Evolutionary conservation across 2,113 vertebrate genomes (phyloP), one percentile per base, ranked within the genome.

Genomic region (Callipepla californica): DNA sequence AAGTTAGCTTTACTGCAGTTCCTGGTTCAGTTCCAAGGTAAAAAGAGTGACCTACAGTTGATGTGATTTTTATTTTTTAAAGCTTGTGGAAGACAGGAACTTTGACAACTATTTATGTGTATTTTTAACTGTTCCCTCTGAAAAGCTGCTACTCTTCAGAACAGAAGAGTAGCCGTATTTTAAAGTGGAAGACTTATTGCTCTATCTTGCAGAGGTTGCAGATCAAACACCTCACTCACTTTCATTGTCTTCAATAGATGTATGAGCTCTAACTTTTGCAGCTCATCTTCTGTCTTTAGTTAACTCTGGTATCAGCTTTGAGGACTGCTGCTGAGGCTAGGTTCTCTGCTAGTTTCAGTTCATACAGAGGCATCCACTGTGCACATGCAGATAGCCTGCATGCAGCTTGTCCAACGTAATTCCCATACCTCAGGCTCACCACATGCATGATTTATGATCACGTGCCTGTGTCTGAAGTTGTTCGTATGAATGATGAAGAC

Each of bases 1-100:
- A 85, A 89, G 62, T 62, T 70, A 83, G 23, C 50, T 92, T 90
- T 89, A 66, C 68, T 89, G 85, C 70, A 80, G 26, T 75, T 57
- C 51, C n/a, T n/a, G n/a, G n/a, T n/a, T n/a, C n/a, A n/a, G 40
- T 93, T 94, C 72, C 77, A 72, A 72, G 57, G 32, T 74, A 59
- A 75, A 73, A 26, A 91, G 18, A 36, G 20, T 57, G 44, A 78
- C 76, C 68, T 94, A 67, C 51, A 57, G 77, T 87, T 82, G 47
- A 67, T 11, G n/a, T 63, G 25, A 7, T 65, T 63, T 36, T 72
- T 78, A 14, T 47, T 13, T 51, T 73, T 66, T 62, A 44, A 72
- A 66, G 26, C 32, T 55, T 61, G 17, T 83, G 26, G 30, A 68
- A 86, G 6, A 40, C 50, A 58, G 28, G 40, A 30, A 15, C 90